Percentiles rank a stretch among this genome's conserved stretches.
Evolutionary conservation across 2,797 vertebrate species (phyloP).

Genomic region (Limosa lapponica): DNA sequence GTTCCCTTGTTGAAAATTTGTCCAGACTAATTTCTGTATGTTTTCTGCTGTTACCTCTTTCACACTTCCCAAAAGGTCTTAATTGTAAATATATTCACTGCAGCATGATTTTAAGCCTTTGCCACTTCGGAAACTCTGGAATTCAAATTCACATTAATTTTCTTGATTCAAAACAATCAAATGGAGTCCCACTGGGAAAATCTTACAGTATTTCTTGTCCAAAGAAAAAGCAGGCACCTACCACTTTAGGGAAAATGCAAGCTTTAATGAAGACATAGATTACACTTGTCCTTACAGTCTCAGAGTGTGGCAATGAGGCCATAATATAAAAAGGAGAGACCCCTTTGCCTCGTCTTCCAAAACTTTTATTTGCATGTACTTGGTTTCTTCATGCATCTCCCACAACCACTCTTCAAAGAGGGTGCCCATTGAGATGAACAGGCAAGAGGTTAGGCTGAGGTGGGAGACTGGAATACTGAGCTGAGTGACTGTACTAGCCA

Average conservation of each 20-base stretch:
- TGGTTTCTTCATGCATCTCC: neutral
- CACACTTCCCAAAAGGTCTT: neutral
- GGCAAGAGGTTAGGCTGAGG: neutral
- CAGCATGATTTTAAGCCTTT: neutral
- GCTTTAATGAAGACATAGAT: neutral
- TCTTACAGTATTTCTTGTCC: neutral
- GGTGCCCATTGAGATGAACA: neutral
- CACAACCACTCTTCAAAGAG: neutral
- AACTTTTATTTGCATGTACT: neutral
- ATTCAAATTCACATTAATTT: neutral
- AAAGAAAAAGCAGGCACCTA: neutral
- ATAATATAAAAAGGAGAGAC: neutral
- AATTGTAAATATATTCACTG: neutral
- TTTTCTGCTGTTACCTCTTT: neutral
- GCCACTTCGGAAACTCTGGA: neutral
- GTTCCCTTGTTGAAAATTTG: neutral
- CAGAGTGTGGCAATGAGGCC: neutral
- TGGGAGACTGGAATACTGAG: neutral
- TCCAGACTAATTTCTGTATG: neutral
- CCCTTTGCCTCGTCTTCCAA: neutral
- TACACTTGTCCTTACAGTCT: neutral
- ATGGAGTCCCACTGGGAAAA: neutral
- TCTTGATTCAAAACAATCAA: neutral
- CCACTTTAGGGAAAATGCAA: neutral
- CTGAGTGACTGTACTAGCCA: neutral